phyloP scores from a whole-genome alignment of 2,797 vertebrate species.

The Brachymystax lenok region DNA sequence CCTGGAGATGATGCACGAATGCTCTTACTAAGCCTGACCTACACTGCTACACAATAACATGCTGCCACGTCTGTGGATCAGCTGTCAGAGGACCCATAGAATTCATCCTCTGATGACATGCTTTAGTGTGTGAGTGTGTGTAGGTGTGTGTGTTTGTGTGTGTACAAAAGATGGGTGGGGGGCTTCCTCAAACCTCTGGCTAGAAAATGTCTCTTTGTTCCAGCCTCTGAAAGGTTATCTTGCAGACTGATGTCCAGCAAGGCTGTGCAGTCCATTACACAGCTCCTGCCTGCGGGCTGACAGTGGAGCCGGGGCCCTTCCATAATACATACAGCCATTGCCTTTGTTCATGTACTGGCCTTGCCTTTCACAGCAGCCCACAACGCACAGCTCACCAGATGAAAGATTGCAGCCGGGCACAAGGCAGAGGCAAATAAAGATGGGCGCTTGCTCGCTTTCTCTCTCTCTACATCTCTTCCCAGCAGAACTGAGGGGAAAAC shows the following conservation, averaged over 20 bases:
- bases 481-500: neutral
- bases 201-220: neutral
- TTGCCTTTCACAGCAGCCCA: neutral
- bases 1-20: neutral
- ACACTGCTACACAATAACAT: neutral
- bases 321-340: neutral
- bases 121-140: neutral
- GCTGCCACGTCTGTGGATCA: neutral
- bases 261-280: neutral
- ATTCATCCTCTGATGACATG: neutral
- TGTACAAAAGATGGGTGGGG: neutral
- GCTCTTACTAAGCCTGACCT: neutral
- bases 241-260: neutral
- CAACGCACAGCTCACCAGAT: neutral
- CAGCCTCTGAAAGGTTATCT: conserved; percentile 6
- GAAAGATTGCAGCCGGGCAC: neutral
- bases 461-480: neutral
- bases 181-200: neutral
- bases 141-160: neutral
- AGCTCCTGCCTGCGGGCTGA: neutral
- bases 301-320: neutral
- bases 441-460: neutral
- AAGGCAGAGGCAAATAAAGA: neutral
- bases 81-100: neutral
- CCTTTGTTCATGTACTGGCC: neutral